Evolutionary conservation across 1,140 invertebrate species (phyloP).

Genomic region (Ooceraea biroi): DNA sequence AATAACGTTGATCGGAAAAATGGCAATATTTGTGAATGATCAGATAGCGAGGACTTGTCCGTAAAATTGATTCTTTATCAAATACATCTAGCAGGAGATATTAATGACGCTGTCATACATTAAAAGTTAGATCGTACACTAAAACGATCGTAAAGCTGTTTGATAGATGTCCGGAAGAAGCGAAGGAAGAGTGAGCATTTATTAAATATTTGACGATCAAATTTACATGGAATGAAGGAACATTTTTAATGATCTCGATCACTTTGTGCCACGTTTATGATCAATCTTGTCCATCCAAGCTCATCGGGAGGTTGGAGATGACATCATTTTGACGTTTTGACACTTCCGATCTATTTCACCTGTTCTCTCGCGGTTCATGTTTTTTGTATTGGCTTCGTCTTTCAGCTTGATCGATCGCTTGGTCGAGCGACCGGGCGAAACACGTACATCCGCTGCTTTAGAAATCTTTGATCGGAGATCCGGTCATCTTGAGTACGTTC

Average conservation of each 20-base stretch:
- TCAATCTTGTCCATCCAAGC: neutral
- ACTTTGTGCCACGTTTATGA: neutral
- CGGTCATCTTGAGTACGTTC: conserved; percentile 19
- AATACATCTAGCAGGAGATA: neutral
- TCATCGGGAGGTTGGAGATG: neutral
- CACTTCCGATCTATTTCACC: conserved; percentile 7
- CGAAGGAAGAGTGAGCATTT: neutral
- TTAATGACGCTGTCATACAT: conserved; percentile 9
- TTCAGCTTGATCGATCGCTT: conserved; percentile 26
- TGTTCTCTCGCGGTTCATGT: neutral
- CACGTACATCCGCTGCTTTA: conserved; percentile 22
- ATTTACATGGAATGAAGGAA: neutral
- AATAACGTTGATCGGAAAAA: neutral
- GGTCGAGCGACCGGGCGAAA: conserved; percentile 2
- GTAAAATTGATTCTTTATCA: neutral
- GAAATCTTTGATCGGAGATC: conserved; percentile 2
- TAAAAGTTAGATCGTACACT: neutral
- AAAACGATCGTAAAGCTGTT: conserved; percentile 13
- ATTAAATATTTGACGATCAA: neutral
- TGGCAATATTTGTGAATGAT: neutral
- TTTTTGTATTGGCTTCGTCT: neutral
- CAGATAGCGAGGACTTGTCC: neutral
- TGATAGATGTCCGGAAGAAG: too few species aligned
- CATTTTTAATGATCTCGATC: conserved; percentile 13
- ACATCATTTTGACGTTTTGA: conserved; percentile 20